Conservation (phyloP, 2,888 invertebrate species). For the Drosophila birchii region DNA sequence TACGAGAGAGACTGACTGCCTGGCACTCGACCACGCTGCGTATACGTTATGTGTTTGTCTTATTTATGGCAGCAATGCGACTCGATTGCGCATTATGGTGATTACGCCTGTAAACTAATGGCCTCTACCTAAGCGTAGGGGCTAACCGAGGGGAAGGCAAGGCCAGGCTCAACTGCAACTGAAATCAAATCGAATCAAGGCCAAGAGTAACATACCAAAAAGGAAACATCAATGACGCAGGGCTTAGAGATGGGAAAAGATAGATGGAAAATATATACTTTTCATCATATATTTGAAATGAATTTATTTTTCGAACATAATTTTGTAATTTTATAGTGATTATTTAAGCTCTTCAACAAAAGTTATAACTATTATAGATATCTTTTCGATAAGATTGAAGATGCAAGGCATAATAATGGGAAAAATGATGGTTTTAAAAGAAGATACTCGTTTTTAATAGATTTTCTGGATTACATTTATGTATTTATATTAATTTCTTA, state of each 20-base stretch:
- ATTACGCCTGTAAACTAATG: slow-evolving; percentile 77
- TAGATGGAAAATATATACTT: neutral
- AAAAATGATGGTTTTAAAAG: too few species aligned
- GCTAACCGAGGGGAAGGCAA: slow-evolving; percentile 9
- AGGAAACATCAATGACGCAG: slow-evolving; percentile 48
- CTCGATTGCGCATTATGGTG: slow-evolving; percentile 72
- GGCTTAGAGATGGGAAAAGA: neutral
- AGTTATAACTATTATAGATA: neutral
- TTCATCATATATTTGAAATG: neutral
- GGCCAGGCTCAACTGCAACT: slow-evolving; percentile 13
- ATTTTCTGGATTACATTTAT: too few species aligned
- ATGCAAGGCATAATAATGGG: too few species aligned
- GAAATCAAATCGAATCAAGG: slow-evolving; percentile 46
- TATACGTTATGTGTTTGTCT: slow-evolving; percentile 78
- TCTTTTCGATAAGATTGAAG: neutral
- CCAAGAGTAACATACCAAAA: slow-evolving; percentile 36
- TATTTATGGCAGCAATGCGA: slow-evolving; percentile 71
- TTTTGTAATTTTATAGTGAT: neutral
- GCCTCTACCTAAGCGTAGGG: slow-evolving; percentile 59
- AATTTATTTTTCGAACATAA: neutral
- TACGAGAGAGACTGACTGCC: slow-evolving; percentile 58
- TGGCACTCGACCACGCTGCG: slow-evolving; percentile 57
- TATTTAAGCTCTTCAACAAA: neutral
- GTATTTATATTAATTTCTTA: neutral
- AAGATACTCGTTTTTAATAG: too few species aligned